phyloP scores from a whole-genome alignment of 2,113 vertebrate species.

The Podiceps cristatus region DNA sequence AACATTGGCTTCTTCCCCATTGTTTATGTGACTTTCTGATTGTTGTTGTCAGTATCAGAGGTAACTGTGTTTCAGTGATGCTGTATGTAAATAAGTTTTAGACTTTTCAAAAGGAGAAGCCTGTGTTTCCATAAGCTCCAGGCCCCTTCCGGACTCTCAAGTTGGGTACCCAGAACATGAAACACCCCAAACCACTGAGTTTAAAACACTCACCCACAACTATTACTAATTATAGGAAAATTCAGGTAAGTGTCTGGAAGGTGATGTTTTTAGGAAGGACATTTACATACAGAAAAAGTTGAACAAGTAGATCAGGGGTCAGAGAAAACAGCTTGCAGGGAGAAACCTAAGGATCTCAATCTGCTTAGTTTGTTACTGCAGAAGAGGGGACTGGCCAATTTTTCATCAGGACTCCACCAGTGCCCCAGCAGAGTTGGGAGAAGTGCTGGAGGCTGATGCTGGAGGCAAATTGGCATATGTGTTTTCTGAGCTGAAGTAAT shows the following conservation, averaged over 20 bases:
- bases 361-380: not conserved
- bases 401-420: not conserved
- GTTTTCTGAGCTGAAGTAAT: not conserved
- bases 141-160: not conserved
- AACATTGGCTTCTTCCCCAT: not conserved
- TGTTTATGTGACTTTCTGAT: not conserved
- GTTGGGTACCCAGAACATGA: not conserved
- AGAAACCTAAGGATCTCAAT: not conserved
- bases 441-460: not conserved
- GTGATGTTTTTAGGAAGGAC: not conserved
- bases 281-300: not conserved
- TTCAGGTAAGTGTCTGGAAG: not conserved
- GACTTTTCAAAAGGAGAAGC: not conserved
- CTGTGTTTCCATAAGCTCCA: not conserved
- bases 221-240: not conserved
- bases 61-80: not conserved
- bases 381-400: not conserved
- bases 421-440: not conserved
- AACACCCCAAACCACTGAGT: not conserved
- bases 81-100: not conserved
- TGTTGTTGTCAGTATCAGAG: not conserved
- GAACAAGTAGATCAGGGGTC: not conserved
- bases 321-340: not conserved
- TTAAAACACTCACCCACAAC: not conserved
- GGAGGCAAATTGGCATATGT: rapidly evolving